Percentiles rank a stretch among this genome's conserved stretches.
phyloP scores from a whole-genome alignment of 2,888 invertebrate species.

The Andrena trimmerana region DNA sequence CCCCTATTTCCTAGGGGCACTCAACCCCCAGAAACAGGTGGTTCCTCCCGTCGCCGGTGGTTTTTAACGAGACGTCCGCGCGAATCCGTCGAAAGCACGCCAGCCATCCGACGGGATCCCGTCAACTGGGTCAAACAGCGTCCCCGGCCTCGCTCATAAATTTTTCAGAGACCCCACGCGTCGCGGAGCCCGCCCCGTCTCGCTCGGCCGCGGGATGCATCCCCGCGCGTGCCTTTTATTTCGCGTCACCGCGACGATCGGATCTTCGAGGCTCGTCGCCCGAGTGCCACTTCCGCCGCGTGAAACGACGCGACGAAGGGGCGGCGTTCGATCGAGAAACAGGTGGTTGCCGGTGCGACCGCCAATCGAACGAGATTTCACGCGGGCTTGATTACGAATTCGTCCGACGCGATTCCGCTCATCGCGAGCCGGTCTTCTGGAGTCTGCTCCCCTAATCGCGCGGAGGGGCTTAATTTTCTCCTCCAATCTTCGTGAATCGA shows the following conservation, averaged over 20 bases:
- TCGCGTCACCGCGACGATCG: not conserved
- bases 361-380: constrained; percentile 25
- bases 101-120: constrained; percentile 1
- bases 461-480: not conserved
- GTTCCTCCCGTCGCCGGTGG: constrained; percentile 45
- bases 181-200: constrained; percentile 19
- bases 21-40: constrained; percentile 53
- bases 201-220: not conserved
- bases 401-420: constrained; percentile 1
- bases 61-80: constrained; percentile 23
- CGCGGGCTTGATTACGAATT: constrained; percentile 16
- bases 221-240: not conserved
- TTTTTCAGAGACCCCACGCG: constrained; percentile 38
- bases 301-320: not conserved
- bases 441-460: not conserved
- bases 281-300: not conserved
- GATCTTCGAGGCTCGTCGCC: not conserved
- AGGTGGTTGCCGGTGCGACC: constrained; percentile 40
- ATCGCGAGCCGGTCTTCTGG: not conserved
- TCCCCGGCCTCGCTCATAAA: constrained; percentile 32
- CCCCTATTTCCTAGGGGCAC: not conserved
- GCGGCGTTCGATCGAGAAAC: constrained; percentile 20
- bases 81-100: constrained; percentile 21
- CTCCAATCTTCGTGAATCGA: not conserved
- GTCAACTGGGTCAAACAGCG: constrained; percentile 47